Conservation (phyloP, 2,797 vertebrate genomes). For the Pangasius sanitwongsei region DNA sequence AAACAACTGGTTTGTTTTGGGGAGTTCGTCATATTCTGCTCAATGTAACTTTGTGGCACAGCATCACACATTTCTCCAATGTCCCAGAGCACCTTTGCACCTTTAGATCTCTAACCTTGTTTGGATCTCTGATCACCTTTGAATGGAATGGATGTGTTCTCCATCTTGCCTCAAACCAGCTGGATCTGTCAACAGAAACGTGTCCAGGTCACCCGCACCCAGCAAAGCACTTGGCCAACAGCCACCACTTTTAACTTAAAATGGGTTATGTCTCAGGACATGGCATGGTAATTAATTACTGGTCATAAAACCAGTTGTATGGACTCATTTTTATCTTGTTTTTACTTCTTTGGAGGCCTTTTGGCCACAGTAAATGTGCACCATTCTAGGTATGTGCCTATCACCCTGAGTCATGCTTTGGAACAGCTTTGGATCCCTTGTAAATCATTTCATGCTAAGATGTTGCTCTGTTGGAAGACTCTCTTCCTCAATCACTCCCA, state of each 20-base stretch:
- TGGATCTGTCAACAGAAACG: conserved; percentile 56
- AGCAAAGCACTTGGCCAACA: conserved; percentile 54
- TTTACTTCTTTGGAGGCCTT: not conserved
- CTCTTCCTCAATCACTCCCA: conserved; percentile 65
- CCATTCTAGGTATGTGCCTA: conserved; percentile 22
- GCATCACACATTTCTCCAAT: not conserved
- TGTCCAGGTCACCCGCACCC: conserved; percentile 57
- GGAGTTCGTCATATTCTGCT: not conserved
- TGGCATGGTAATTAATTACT: conserved; percentile 2
- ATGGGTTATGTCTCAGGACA: conserved; percentile 29
- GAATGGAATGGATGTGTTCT: not conserved
- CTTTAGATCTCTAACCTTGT: not conserved
- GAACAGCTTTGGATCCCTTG: conserved; percentile 62
- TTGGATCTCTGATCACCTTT: not conserved
- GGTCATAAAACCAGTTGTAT: conserved; percentile 8
- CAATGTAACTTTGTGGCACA: too few species aligned
- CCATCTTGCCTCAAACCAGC: not conserved
- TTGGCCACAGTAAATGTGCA: conserved; percentile 12
- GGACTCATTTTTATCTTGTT: not conserved
- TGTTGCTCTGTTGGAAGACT: conserved; percentile 46
- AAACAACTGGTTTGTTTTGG: not conserved
- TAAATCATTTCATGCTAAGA: conserved; percentile 75
- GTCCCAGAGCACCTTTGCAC: not conserved
- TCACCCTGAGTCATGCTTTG: conserved; percentile 44
- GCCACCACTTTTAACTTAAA: conserved; percentile 56